A percentile compares a stretch with the other conserved stretches of the same genome.
Conservation (phyloP, 2,113 vertebrate species). For the Clarias magur region DNA sequence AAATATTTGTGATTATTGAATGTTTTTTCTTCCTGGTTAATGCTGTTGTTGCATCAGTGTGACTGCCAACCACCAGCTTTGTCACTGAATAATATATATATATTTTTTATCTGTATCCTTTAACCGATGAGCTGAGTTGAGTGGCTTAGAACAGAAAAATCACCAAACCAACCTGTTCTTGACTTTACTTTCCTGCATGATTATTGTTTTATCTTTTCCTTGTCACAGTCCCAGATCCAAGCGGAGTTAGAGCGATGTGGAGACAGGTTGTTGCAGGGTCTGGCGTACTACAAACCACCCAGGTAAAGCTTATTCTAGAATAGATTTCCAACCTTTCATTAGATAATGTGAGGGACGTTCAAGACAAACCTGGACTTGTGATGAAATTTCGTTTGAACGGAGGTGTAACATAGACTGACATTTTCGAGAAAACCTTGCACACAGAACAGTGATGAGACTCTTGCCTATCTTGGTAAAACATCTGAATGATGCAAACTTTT, state of each 20-base stretch:
- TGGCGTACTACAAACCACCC: conserved; percentile 89
- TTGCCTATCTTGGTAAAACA: too few relatives aligned
- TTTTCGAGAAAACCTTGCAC: too few relatives aligned
- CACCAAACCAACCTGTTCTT: neutral
- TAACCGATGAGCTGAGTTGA: neutral
- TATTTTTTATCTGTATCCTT: neutral
- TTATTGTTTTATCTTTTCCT: neutral
- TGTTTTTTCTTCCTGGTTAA: too few relatives aligned
- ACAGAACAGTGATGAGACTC: too few relatives aligned
- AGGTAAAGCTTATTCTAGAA: conserved; percentile 73
- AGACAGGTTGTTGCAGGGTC: conserved; percentile 86
- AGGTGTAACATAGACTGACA: too few relatives aligned
- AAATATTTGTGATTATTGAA: too few relatives aligned
- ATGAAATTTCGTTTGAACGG: too few relatives aligned
- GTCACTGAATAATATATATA: too few relatives aligned
- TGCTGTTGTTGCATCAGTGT: too few relatives aligned
- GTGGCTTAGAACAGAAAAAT: neutral
- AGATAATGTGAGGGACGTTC: neutral
- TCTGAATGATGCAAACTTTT: too few relatives aligned
- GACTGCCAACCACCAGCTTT: too few relatives aligned
- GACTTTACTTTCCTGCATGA: neutral
- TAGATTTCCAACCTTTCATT: neutral
- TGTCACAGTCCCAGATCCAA: conserved; percentile 85
- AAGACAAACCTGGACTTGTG: too few relatives aligned
- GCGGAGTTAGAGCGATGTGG: conserved; percentile 86